Conservation (phyloP, 2,888 invertebrate genomes). For the Catocala nupta region DNA sequence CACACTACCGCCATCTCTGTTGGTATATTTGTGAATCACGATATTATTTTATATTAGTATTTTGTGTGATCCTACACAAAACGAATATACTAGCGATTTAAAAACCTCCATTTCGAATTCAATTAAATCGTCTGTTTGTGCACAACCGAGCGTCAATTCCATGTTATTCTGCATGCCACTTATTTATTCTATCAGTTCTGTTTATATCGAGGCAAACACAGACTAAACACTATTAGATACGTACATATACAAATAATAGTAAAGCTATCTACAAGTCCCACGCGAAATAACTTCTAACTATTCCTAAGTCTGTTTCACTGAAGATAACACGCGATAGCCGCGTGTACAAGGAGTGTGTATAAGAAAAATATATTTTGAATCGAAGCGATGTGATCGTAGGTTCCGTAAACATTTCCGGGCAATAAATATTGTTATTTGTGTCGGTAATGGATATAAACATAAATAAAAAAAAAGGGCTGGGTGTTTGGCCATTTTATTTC, state of each 20-base stretch:
- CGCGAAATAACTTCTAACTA: neutral
- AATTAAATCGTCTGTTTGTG: too few relatives aligned
- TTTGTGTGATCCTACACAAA: too few relatives aligned
- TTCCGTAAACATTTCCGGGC: slow-evolving; percentile 2
- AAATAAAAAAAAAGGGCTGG: too few relatives aligned
- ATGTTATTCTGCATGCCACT: neutral
- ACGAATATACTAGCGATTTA: too few relatives aligned
- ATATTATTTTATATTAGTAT: too few relatives aligned
- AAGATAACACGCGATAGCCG: neutral
- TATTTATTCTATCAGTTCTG: slow-evolving; percentile 12
- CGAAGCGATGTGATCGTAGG: neutral
- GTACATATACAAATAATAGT: slow-evolving; percentile 17
- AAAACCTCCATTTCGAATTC: neutral
- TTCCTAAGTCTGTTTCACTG: neutral
- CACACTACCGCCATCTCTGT: too few relatives aligned
- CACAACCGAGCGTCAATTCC: too few relatives aligned
- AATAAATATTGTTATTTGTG: neutral
- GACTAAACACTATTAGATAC: slow-evolving; percentile 18
- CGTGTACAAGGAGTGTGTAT: neutral
- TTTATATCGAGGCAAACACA: slow-evolving; percentile 11
- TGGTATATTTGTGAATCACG: too few relatives aligned
- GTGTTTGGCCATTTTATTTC: too few relatives aligned
- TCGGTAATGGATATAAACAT: too few relatives aligned
- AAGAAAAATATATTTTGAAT: slow-evolving; percentile 1
- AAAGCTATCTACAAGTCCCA: slow-evolving; percentile 11